Conservation (phyloP, 2,888 invertebrate genomes). For the Brachyptera putata region DNA sequence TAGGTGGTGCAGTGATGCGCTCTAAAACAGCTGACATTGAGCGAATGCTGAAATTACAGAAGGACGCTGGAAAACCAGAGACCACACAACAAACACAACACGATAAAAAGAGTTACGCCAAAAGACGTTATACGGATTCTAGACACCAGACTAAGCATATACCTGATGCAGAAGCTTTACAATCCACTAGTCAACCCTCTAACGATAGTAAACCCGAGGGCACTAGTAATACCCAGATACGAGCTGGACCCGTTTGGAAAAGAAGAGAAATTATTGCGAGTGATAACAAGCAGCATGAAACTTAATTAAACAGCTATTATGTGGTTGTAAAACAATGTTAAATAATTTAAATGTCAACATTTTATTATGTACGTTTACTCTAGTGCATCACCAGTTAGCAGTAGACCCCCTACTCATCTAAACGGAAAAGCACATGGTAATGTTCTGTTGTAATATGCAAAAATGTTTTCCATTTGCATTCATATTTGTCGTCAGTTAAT, state of each 20-base stretch:
- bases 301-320: too few species aligned
- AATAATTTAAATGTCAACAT: too few species aligned
- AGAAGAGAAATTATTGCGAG: conserved; percentile 77
- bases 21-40: conserved; percentile 67
- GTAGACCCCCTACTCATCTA: too few species aligned
- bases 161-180: conserved; percentile 51
- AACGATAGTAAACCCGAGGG: conserved; percentile 34
- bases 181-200: conserved; percentile 33
- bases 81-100: conserved; percentile 47
- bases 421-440: too few species aligned
- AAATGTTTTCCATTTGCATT: too few species aligned
- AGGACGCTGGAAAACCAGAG: conserved; percentile 3
- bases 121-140: conserved; percentile 56
- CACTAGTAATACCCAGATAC: conserved; percentile 27
- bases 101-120: conserved; percentile 58
- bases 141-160: conserved; percentile 57
- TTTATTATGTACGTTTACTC: too few species aligned
- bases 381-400: too few species aligned
- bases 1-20: conserved; percentile 60
- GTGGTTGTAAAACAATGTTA: too few species aligned
- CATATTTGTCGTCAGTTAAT: too few species aligned
- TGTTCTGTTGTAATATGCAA: too few species aligned
- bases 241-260: conserved; percentile 62
- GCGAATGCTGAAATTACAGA: conserved; percentile 44
- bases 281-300: conserved; percentile 50